A percentile compares a stretch with the other conserved stretches of the same genome.
Conservation (phyloP, 2,888 invertebrate species). For the Perdita meconis region DNA sequence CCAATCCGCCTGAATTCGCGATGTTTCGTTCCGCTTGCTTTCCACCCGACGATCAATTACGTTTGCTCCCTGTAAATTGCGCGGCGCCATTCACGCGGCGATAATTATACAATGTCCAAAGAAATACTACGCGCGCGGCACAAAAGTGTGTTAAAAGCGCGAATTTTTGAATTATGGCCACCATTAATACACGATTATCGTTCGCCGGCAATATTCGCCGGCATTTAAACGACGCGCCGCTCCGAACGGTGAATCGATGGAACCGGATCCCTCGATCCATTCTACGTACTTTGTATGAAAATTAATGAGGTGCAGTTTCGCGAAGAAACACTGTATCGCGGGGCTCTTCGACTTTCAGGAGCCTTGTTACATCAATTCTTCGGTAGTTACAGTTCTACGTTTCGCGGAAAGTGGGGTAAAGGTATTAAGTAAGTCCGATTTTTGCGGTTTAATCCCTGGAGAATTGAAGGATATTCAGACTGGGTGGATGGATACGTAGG, state of each 20-base stretch:
- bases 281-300: background rate
- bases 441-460: too few relatives aligned
- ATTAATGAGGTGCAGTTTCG: background rate
- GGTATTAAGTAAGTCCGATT: too few relatives aligned
- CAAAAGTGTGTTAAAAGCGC: constrained; percentile 59
- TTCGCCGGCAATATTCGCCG: constrained; percentile 29
- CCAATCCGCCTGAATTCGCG: constrained; percentile 44
- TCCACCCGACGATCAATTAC: constrained; percentile 51
- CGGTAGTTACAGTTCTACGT: too few relatives aligned
- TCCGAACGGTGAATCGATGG: background rate
- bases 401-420: too few relatives aligned
- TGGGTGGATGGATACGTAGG: too few relatives aligned
- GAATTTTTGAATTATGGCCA: constrained; percentile 55
- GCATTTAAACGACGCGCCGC: constrained; percentile 18
- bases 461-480: too few relatives aligned
- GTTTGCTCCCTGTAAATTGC: constrained; percentile 56
- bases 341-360: background rate
- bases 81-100: constrained; percentile 50
- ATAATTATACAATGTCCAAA: constrained; percentile 59
- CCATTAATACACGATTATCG: constrained; percentile 55
- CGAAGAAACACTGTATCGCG: background rate
- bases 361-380: background rate
- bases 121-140: constrained; percentile 42
- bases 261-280: background rate
- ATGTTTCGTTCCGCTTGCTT: constrained; percentile 48